Evolutionary conservation across 1,140 invertebrate genomes (phyloP).

Genomic region (Drosophila kohkoa): DNA sequence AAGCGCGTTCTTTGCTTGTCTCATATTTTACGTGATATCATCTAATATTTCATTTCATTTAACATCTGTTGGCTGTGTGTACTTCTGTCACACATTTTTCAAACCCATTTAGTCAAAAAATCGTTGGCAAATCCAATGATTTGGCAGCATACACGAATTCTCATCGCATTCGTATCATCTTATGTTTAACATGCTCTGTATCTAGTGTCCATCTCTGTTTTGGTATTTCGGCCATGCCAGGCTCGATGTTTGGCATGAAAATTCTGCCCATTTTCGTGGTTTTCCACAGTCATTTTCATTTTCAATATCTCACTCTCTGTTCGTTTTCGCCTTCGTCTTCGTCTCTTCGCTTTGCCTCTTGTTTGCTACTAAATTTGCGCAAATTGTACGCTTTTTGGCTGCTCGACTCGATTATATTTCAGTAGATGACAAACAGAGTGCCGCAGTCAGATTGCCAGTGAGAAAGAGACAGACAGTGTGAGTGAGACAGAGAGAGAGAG

Average conservation of each 20-base stretch:
- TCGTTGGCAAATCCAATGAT: constrained; percentile 1
- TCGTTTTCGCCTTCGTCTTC: too few relatives aligned
- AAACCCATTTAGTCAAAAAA: constrained; percentile 6
- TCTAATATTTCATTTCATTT: background rate
- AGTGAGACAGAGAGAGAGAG: background rate
- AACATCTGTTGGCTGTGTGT: background rate
- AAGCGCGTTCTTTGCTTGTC: background rate
- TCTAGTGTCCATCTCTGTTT: constrained; percentile 38
- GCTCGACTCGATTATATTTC: constrained; percentile 76
- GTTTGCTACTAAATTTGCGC: constrained; percentile 42
- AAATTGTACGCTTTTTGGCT: constrained; percentile 56
- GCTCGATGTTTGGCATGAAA: constrained; percentile 2
- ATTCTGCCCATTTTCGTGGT: constrained; percentile 49
- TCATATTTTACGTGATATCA: constrained; percentile 15
- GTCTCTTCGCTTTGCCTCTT: background rate
- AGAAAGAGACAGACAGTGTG: constrained; percentile 13
- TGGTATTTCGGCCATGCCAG: background rate
- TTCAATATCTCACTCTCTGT: constrained; percentile 23
- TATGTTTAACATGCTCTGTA: constrained; percentile 54
- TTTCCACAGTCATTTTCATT: constrained; percentile 50
- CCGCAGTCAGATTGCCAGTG: constrained; percentile 33
- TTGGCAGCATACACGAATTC: constrained; percentile 44
- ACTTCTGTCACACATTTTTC: background rate
- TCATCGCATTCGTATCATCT: constrained; percentile 28
- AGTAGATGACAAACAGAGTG: constrained; percentile 79